Base-by-base conservation (phyloP, 2,113 vertebrate species). In the Pseudolaguvia tuberculata region DNA sequence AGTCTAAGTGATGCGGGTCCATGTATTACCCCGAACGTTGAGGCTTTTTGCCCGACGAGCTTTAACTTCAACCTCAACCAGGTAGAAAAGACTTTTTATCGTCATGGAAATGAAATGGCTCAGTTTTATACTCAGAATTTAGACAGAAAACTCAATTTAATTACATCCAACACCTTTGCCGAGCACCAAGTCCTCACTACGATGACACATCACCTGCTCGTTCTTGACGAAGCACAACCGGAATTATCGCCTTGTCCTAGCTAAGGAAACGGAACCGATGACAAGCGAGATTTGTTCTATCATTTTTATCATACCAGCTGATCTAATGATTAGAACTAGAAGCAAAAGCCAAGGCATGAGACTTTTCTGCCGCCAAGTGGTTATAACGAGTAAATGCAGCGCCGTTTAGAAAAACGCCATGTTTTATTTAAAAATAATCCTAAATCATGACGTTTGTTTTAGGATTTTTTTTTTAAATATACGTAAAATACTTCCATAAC, bases 361-460 rank as follows among this genome's bases (percentile, higher is more conserved):
- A 11, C 55, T 61, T 15, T 61, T 59, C 57, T 76, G 66, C 66
- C 66, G 61, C 21, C 75, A 62, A 62, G 56, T 53, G 75, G 74
- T 59, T 15, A 42, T 0, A 51, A 3, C 0, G 11, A 45, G 18
- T 18, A n/a, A 59, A n/a, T 68, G 45, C 18, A 27, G 25, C 5
- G 17, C 10, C 27, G 17, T 31, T 51, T 21, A 17, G 12, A 17
- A 35, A 20, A 7, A n/a, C 61, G 1, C 7, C 11, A 63, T 7
- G 12, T 42, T 63, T 63, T 20, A 11, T 56, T 15, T 5, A 14
- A 21, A 2, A 9, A 3, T 35, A 4, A 35, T 35, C 3, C 3
- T 35, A 4, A 35, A 35, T 3, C 39, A 1, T 9, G 39, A 42
- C 39, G 39, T 6, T 9, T 42, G 39, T 42, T 42, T 42, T 9